phyloP scores from a whole-genome alignment of 2,113 vertebrate species.

The Alethe castanea region DNA sequence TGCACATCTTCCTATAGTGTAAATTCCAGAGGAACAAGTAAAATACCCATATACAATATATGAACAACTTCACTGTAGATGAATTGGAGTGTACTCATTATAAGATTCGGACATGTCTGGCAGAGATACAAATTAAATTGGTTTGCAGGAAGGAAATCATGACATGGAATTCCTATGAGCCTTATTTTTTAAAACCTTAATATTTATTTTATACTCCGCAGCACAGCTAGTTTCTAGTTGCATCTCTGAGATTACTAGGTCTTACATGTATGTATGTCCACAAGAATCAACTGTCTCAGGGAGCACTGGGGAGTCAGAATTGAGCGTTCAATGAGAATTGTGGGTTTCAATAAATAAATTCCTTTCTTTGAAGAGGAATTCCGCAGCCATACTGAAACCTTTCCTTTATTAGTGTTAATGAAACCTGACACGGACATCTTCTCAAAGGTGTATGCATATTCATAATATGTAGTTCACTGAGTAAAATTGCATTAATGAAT shows the following conservation, averaged over 20 bases:
- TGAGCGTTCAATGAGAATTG: not conserved
- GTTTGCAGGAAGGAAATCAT: not conserved
- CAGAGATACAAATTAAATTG: not conserved
- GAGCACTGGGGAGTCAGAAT: not conserved
- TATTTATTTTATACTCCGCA: not conserved
- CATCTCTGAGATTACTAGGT: not conserved
- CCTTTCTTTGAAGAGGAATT: not conserved
- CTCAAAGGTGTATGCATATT: not conserved
- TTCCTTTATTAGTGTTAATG: not conserved
- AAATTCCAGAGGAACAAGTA: not conserved
- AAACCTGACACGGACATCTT: not conserved
- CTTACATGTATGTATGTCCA: fast-evolving
- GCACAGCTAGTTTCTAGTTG: not conserved
- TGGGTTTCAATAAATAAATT: not conserved
- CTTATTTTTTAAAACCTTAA: not conserved
- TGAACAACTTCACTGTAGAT: not conserved
- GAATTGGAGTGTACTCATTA: not conserved
- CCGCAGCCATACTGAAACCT: not conserved
- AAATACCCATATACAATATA: fast-evolving
- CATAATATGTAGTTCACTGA: not conserved
- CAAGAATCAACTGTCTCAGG: not conserved
- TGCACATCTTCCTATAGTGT: not conserved
- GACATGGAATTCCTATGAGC: not conserved
- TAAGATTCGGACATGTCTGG: not conserved
- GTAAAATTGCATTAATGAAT: not conserved